Percentiles rank a stretch among this genome's conserved stretches.
These are phyloP conservation scores for Henicopernis longicauda DNA, from an alignment of 2,113 vertebrate genomes.

Conservation along the genomic window DNA sequence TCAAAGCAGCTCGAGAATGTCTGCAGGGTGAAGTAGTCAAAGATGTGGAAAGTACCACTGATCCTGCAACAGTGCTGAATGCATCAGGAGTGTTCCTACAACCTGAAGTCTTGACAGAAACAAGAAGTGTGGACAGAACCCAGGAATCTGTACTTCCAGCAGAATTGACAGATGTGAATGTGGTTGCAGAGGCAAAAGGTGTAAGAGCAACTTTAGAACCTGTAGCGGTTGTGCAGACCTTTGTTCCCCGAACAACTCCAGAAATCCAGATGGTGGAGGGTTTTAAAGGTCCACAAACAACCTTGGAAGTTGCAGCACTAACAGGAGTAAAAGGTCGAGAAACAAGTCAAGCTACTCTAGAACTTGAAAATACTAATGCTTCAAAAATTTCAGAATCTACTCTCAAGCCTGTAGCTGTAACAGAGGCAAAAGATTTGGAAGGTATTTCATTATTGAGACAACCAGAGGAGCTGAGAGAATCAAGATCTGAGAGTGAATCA, in stretches of 20 bases:
- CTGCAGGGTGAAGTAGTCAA: not conserved
- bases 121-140: not conserved
- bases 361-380: not conserved
- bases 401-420: not conserved
- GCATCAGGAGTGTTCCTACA: not conserved
- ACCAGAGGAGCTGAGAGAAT: not conserved
- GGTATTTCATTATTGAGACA: not conserved
- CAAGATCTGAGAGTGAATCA: not conserved
- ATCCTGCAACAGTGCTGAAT: not conserved
- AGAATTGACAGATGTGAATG: not conserved
- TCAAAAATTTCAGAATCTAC: not conserved
- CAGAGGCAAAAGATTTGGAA: not conserved
- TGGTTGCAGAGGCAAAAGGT: not conserved
- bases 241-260: fast-evolving
- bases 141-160: not conserved
- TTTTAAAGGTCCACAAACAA: not conserved
- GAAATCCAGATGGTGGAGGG: not conserved
- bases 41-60: not conserved
- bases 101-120: not conserved
- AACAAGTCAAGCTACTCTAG: not conserved
- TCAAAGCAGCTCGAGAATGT: not conserved
- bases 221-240: fast-evolving
- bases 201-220: not conserved
- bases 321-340: not conserved
- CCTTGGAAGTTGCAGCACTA: not conserved